Base-by-base conservation (phyloP, 2,797 vertebrate species). In the Acomys russatus region DNA sequence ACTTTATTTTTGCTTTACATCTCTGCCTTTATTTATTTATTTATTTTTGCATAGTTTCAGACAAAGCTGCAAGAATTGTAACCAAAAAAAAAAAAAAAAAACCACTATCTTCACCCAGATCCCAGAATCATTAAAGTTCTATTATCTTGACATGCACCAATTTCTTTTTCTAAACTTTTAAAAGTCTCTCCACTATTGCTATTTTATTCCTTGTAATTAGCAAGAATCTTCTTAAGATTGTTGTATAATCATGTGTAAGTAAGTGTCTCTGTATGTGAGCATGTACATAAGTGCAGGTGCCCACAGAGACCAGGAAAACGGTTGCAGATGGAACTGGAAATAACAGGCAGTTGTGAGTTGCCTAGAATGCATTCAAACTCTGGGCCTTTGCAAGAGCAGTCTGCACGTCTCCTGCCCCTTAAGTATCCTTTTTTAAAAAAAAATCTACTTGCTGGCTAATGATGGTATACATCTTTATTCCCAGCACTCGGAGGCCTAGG, bases 1-100 rank as follows among this genome's bases (percentile, higher is more conserved):
- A 12, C 54, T 14, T 9, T 54, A 33, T 35, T 85, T 38, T 51
- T 25, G 22, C 3, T 74, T 76, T 85, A 68, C 33, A 33, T n/a
- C 88, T 91, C 20, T 64, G 56, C 68, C 61, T n/a, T n/a, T n/a
- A n/a, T 91, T 74, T 51, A 30, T 18, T 88, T 2, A 56, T 85
- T 78, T 83, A 30, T 15, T 70, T 85, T 86, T 78, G 76, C 12
- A 33, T 90, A 9, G 63, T 70, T 90, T 87, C 68, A 94, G 74
- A 87, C 18, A 89, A 82, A 80, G 54, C 17, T 76, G 30, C 63
- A 90, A 64, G 56, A 77, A 64, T 3, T 49, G 2, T 38, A 51
- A 51, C 77, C 71, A 83, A 86, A 79, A 78, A 68, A 77, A 87
- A 87, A 74, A 35, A 56, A 7, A 35, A 33, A 30, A 78, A 20